Evolutionary conservation across 2,888 invertebrate species (phyloP), one percentile per base, ranked within the genome.

Genomic region (Pammene aurita): DNA sequence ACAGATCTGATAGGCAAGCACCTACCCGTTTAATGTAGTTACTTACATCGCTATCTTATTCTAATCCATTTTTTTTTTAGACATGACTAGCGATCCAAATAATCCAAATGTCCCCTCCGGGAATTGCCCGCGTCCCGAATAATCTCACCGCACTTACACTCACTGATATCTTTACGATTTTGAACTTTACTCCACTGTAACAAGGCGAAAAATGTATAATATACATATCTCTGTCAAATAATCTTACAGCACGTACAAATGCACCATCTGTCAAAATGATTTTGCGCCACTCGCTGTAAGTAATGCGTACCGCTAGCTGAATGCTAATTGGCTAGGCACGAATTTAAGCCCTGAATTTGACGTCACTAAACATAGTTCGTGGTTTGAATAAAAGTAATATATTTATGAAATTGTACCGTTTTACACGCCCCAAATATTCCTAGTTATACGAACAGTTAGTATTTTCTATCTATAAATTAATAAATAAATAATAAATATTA

Each of bases 261-360:
- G 68, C 52, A 52, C 56, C 67, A 67, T 68, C 64, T 68, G 64
- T 68, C 68, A 64, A 68, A 68, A 68, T 68, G 58, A 68, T 68
- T 68, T 57, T 68, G 63, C 68, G 64, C 52, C 58, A 64, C 64
- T 68, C 63, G 35, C 26, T 54, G 58, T 68, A 68, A 68, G 63
- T 68, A 64, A 64, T 57, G 68, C 44, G 67, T 57, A 42, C 44
- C 57, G 57, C 41, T 16, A 16, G 44, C 58, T 54, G 68, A 68
- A 68, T 68, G 18, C 54, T 68, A 64, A 68, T 68, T 58, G 64
- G 52, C 46, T 46, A 38, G 61, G 14, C 35, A 14, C 35, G 35
- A 60, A 60, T 60, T 34, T 38, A 16, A 48, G 48, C 0, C 13
- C 18, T 38, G 2, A 35, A 48, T 35, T 26, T 42, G 42, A 57